Percentiles rank a stretch among this genome's conserved stretches.
Conservation (phyloP, 2,888 invertebrate genomes). For the Sipunculus nudus region DNA sequence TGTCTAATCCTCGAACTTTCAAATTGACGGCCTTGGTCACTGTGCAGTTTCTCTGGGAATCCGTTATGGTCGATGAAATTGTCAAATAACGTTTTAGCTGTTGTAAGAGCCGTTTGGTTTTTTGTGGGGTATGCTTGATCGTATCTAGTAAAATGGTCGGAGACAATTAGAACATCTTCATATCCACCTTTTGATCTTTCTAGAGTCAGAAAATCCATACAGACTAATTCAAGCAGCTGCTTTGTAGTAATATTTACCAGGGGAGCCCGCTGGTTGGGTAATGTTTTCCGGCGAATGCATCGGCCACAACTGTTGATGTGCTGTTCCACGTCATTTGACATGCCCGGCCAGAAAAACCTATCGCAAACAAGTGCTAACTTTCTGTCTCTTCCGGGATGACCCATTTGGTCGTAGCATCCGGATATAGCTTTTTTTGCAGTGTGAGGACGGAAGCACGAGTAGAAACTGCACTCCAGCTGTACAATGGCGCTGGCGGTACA, state of each 20-base stretch:
- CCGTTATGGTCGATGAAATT: slow-evolving; percentile 30
- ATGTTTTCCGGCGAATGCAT: not conserved
- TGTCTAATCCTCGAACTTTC: not conserved
- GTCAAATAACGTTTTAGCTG: slow-evolving; percentile 29
- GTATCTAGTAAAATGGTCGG: slow-evolving; percentile 33
- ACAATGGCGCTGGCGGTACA: no score
- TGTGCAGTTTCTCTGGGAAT: slow-evolving; percentile 10
- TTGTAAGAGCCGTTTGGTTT: slow-evolving; percentile 28
- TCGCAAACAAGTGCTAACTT: no score
- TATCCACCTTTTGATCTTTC: slow-evolving; percentile 23
- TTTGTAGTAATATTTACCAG: slow-evolving; percentile 11
- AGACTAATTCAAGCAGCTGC: slow-evolving; percentile 31
- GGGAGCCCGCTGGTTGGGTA: not conserved
- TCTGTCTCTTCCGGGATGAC: no score
- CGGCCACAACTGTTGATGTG: not conserved
- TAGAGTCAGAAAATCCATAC: slow-evolving; percentile 28
- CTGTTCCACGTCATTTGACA: no score
- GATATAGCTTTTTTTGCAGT: no score
- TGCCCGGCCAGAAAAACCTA: no score
- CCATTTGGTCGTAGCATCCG: no score
- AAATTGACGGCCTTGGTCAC: slow-evolving; percentile 9
- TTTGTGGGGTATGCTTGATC: slow-evolving; percentile 25
- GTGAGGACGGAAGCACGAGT: no score
- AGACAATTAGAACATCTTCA: slow-evolving; percentile 31
- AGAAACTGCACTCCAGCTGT: no score